Conservation (phyloP, 2,888 invertebrate genomes). For the Orthosia gothica region DNA sequence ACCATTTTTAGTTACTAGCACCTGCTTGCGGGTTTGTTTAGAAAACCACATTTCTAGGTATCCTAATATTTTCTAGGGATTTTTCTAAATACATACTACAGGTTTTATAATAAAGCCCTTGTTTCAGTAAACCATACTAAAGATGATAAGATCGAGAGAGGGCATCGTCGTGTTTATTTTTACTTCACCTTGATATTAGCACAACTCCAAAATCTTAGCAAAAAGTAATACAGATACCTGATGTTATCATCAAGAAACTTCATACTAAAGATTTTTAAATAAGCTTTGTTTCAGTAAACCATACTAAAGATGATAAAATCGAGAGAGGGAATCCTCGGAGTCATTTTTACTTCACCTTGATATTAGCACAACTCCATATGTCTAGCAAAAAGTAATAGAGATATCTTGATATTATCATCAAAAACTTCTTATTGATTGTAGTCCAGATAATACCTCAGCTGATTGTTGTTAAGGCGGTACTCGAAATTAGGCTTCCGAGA, state of each 20-base stretch:
- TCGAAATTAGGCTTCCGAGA: background rate
- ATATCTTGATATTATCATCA: background rate
- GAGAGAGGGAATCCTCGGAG: too few species aligned
- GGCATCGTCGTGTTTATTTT: too few species aligned
- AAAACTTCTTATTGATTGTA: background rate
- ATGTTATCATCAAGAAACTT: background rate
- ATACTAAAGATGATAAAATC: too few species aligned
- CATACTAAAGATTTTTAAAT: too few species aligned
- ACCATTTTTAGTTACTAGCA: conserved; percentile 68
- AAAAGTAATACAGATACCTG: background rate
- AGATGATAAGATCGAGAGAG: too few species aligned
- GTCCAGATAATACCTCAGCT: background rate
- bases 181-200: too few species aligned
- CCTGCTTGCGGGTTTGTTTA: conserved; percentile 19
- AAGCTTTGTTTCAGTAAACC: too few species aligned
- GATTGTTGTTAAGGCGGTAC: background rate
- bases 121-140: too few species aligned
- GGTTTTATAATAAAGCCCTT: background rate
- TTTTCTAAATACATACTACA: background rate
- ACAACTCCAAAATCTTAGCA: background rate
- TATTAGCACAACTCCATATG: background rate
- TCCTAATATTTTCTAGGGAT: background rate
- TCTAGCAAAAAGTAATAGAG: background rate
- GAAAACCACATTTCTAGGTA: too few species aligned
- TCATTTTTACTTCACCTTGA: too few species aligned